Evolutionary conservation across 1,140 invertebrate genomes (phyloP).

Genomic region (Oscheius sp.): DNA sequence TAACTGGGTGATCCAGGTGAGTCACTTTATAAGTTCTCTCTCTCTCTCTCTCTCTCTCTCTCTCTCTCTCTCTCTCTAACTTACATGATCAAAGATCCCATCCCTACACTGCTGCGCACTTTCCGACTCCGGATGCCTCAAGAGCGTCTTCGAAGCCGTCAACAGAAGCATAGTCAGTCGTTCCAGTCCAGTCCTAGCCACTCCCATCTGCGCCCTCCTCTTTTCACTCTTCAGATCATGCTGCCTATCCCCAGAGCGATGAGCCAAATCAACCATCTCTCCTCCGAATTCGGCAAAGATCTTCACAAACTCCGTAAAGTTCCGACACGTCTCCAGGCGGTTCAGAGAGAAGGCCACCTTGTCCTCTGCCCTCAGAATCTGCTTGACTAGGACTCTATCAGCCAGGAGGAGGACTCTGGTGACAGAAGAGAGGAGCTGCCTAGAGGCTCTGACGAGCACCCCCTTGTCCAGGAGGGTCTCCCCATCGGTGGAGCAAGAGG

Average conservation of each 20-base stretch:
- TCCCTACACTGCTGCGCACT: conserved; percentile 89
- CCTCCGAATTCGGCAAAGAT: conserved; percentile 96
- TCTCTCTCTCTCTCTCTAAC: too few relatives aligned
- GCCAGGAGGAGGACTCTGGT: conserved; percentile 93
- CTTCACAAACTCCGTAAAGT: conserved; percentile 97
- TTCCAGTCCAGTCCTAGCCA: conserved; percentile 74
- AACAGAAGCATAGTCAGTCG: conserved; percentile 95
- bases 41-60: too few relatives aligned
- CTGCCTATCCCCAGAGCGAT: conserved; percentile 67
- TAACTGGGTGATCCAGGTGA: too few relatives aligned
- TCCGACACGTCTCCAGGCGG: conserved; percentile 82
- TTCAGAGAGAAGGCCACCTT: conserved; percentile 68
- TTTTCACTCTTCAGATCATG: conserved; percentile 89
- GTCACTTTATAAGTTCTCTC: too few relatives aligned
- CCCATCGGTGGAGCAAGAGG: conserved; percentile 43
- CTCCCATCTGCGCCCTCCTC: conserved; percentile 87
- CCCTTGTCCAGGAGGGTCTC: conserved; percentile 66
- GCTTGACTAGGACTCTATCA: conserved; percentile 96
- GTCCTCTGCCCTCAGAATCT: conserved; percentile 89
- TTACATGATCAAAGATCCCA: conserved; percentile 73
- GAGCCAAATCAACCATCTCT: conserved; percentile 95
- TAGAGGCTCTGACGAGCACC: conserved; percentile 80
- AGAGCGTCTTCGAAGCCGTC: conserved; percentile 81
- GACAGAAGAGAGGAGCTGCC: conserved; percentile 86
- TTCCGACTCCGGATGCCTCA: conserved; percentile 88